Evolutionary conservation across 1,140 invertebrate genomes (phyloP).

Genomic region (Linepithema humile): DNA sequence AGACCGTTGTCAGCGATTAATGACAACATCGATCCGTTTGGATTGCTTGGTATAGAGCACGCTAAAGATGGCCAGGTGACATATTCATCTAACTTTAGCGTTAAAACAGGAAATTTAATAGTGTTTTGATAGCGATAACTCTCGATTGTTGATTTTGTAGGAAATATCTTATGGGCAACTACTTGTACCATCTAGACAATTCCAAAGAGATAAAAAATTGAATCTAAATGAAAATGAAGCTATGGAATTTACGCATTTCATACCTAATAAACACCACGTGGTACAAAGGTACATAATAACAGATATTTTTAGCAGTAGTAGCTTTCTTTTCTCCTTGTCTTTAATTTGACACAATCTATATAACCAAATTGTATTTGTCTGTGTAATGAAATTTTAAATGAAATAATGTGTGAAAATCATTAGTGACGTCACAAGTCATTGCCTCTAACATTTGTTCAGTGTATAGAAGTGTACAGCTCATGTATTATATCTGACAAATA

Average conservation of each 20-base stretch:
- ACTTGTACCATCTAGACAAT: conserved; percentile 90
- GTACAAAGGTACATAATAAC: conserved; percentile 86
- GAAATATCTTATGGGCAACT: conserved; percentile 95
- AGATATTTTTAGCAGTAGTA: conserved; percentile 1
- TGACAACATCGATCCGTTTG: conserved; percentile 93
- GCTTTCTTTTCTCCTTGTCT: not conserved
- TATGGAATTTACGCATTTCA: conserved; percentile 82
- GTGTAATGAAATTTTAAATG: not conserved
- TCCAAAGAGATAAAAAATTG: conserved; percentile 82
- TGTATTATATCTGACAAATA: not conserved
- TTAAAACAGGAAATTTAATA: too few species aligned
- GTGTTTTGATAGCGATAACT: too few species aligned
- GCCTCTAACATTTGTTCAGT: not conserved
- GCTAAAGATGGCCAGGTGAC: conserved; percentile 93
- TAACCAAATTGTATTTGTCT: too few species aligned
- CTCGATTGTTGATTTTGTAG: conserved; percentile 72
- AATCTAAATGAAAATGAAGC: conserved; percentile 85
- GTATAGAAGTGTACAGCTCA: not conserved
- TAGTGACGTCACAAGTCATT: not conserved
- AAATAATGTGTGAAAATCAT: not conserved
- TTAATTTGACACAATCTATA: too few species aligned
- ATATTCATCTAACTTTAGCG: not conserved
- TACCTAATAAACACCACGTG: conserved; percentile 85
- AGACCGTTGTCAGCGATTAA: conserved; percentile 93
- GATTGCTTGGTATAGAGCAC: conserved; percentile 92